phyloP scores from a whole-genome alignment of 2,797 vertebrate species.

The Lagodon rhomboides region DNA sequence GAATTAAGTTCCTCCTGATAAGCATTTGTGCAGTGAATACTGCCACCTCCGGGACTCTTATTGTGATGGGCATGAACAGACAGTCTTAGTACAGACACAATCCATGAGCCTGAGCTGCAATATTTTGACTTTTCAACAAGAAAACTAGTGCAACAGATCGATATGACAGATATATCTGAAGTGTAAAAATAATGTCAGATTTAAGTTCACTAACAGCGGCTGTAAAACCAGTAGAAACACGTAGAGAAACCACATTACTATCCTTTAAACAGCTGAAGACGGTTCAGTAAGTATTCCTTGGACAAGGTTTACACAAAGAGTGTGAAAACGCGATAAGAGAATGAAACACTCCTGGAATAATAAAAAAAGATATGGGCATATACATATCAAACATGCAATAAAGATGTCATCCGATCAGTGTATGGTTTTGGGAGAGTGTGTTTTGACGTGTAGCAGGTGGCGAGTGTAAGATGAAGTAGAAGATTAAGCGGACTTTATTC shows the following conservation, averaged over 20 bases:
- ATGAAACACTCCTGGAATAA: neutral
- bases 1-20: too few species aligned
- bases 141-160: too few species aligned
- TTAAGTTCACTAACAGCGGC: neutral
- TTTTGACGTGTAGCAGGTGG: conserved; percentile 28
- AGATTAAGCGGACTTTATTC: conserved; percentile 56
- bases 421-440: conserved; percentile 15
- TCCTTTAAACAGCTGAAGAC: neutral
- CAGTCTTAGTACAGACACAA: too few species aligned
- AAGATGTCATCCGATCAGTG: conserved; percentile 13
- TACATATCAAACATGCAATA: conserved; percentile 39
- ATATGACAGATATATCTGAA: too few species aligned
- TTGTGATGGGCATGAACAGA: too few species aligned
- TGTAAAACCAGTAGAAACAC: neutral
- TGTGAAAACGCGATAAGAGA: conserved; percentile 11
- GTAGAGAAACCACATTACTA: neutral
- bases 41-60: too few species aligned
- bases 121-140: too few species aligned
- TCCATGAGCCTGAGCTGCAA: too few species aligned
- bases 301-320: neutral
- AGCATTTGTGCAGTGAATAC: too few species aligned
- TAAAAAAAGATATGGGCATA: conserved; percentile 10
- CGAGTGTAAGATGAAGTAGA: conserved; percentile 27
- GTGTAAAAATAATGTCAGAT: neutral
- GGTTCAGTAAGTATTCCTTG: neutral